Evolutionary conservation across 37 sponge, comb jelly and placozoan species (phyloP).

Genomic region (Chondrilla cf. caribensis): DNA sequence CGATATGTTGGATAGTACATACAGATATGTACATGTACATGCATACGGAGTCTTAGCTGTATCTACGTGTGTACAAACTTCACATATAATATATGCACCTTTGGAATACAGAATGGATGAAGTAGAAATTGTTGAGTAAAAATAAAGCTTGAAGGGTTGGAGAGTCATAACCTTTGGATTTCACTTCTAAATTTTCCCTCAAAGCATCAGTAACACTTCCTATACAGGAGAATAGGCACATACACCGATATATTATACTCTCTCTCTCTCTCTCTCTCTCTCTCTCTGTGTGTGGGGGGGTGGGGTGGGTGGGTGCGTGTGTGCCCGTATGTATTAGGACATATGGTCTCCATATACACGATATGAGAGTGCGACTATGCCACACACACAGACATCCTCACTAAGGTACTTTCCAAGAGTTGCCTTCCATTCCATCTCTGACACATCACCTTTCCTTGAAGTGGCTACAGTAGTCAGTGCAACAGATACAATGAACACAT

Average conservation of each 20-base stretch:
- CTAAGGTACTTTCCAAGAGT: not conserved
- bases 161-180: constrained; percentile 74
- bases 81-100: constrained; percentile 57
- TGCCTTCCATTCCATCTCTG: not conserved
- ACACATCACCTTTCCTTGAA: not conserved
- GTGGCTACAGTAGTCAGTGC: not conserved
- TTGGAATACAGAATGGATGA: constrained; percentile 72
- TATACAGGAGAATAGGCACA: constrained; percentile 5
- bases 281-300: too few relatives aligned
- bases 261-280: too few relatives aligned
- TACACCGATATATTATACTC: too few relatives aligned
- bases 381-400: too few relatives aligned
- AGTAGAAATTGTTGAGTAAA: constrained; percentile 88
- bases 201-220: constrained; percentile 63
- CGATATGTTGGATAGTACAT: too few relatives aligned
- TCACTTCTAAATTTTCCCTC: constrained; percentile 75
- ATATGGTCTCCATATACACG: not conserved
- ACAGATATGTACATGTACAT: too few relatives aligned
- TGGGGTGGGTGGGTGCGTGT: too few relatives aligned
- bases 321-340: too few relatives aligned
- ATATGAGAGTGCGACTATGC: too few relatives aligned
- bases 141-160: constrained; percentile 67
- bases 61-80: too few relatives aligned
- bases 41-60: too few relatives aligned
- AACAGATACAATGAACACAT: too few relatives aligned